Evolutionary conservation across 2,888 invertebrate genomes (phyloP), one percentile per base, ranked within the genome.

Genomic region (Scelioninae gen. 1): DNA sequence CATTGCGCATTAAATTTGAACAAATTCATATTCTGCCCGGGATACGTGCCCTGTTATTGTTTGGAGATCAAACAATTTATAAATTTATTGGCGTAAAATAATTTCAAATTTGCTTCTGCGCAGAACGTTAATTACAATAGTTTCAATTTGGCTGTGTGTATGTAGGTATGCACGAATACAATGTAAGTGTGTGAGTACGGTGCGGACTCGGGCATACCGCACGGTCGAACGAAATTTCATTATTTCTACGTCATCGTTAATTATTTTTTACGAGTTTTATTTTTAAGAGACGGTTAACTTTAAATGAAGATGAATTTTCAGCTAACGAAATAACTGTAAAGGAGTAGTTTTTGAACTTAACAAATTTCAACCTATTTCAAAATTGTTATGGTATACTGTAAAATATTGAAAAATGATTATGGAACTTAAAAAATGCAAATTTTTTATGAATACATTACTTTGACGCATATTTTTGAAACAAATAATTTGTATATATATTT

Each of bases 1-100:
- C 79, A 79, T 79, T 72, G 47, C 56, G 47, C 66, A 66, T 79
- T 66, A 72, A 65, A 79, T 72, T 79, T 72, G 72, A 60, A 72
- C 69, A 66, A 72, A 72, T 79, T 79, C 65, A 79, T 72, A 79
- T 72, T 66, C 66, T 47, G 15, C 5, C n/a, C 16, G 65, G 51
- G 13, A 72, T 49, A n/a, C 56, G 63, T 9, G 29, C 32, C 7
- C 51, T 60, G 68, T 55, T 69, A 77, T 77, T 77, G 77, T 77
- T 62, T 72, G 58, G 65, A 56, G 58, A 58, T 62, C 53, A 72
- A 79, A 72, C 60, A 79, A 72, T 66, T 66, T 58, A 79, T 72
- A 72, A 65, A 66, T 79, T 79, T 72, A 79, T 72, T 66, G 58
- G 53, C 34, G 43, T 72, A 72, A 72, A 79, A 72, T 79, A 66